A percentile compares a stretch with the other conserved stretches of the same genome.
Conservation (phyloP, 2,888 invertebrate species). For the Arrhopalites spinosus region DNA sequence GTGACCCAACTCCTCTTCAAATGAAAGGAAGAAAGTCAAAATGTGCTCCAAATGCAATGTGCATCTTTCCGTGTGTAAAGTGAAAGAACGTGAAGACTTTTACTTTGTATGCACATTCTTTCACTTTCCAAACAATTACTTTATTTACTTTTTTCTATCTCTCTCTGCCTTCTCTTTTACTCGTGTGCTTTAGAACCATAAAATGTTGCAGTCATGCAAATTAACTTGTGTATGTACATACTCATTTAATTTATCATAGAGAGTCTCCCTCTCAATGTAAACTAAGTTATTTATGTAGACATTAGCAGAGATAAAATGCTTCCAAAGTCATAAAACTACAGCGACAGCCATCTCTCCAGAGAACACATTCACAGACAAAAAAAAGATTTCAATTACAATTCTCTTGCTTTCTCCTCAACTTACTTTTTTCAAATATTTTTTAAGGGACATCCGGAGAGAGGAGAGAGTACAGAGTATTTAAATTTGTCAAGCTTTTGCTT, state of each 20-base stretch:
- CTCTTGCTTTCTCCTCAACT: conserved; percentile 4
- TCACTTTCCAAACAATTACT: neutral
- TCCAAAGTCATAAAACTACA: conserved; percentile 3
- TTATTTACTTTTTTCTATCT: conserved; percentile 3
- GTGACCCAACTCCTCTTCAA: conserved; percentile 17
- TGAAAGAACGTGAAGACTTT: neutral
- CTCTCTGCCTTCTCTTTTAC: neutral
- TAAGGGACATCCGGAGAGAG: too few species aligned
- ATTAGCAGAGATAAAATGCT: conserved; percentile 2
- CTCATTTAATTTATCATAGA: conserved; percentile 16
- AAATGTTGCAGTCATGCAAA: neutral
- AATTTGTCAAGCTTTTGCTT: too few species aligned
- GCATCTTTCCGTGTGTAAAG: neutral
- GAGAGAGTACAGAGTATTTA: too few species aligned
- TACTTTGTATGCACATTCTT: neutral
- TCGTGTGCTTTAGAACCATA: neutral
- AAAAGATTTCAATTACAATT: conserved; percentile 23
- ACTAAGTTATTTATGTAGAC: conserved; percentile 13
- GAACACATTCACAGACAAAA: neutral
- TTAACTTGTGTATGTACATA: neutral
- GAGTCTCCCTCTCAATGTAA: neutral
- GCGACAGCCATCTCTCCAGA: neutral
- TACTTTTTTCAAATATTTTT: neutral
- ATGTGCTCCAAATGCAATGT: neutral
- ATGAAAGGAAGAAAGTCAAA: neutral